A percentile compares a stretch with the other conserved stretches of the same genome.
phyloP scores from a whole-genome alignment of 2,888 invertebrate species.

The Torymus tubicola region DNA sequence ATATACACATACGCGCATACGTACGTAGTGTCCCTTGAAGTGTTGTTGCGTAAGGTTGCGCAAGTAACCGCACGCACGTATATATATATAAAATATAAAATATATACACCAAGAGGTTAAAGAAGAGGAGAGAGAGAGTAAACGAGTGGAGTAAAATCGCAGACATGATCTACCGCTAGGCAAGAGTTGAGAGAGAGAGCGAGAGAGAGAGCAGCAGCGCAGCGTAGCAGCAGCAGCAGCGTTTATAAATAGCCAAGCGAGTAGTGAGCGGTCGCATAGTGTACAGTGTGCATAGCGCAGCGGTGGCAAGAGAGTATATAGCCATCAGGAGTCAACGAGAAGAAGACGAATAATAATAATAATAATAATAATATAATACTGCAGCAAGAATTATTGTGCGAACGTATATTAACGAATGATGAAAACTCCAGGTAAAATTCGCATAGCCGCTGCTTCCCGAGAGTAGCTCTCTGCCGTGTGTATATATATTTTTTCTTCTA shows the following conservation, averaged over 20 bases:
- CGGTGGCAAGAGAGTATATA: too few species aligned
- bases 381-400: too few species aligned
- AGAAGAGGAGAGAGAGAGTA: not conserved
- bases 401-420: not conserved
- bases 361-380: too few species aligned
- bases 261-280: too few species aligned
- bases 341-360: too few species aligned
- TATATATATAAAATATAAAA: too few species aligned
- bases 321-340: too few species aligned
- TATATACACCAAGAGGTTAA: not conserved
- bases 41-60: slow-evolving; percentile 19
- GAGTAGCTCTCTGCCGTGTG: too few species aligned
- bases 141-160: slow-evolving; percentile 43
- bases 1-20: too few species aligned
- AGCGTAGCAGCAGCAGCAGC: not conserved
- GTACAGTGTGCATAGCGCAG: too few species aligned
- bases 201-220: too few species aligned
- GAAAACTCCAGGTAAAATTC: slow-evolving; percentile 33
- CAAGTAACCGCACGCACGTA: not conserved
- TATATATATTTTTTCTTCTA: not conserved
- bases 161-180: slow-evolving; percentile 67
- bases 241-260: slow-evolving; percentile 59
- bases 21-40: not conserved
- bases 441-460: not conserved
- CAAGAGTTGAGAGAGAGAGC: slow-evolving; percentile 14